Base-by-base conservation (phyloP, 2,888 invertebrate genomes). In the Tanytarsus gracilentus region DNA sequence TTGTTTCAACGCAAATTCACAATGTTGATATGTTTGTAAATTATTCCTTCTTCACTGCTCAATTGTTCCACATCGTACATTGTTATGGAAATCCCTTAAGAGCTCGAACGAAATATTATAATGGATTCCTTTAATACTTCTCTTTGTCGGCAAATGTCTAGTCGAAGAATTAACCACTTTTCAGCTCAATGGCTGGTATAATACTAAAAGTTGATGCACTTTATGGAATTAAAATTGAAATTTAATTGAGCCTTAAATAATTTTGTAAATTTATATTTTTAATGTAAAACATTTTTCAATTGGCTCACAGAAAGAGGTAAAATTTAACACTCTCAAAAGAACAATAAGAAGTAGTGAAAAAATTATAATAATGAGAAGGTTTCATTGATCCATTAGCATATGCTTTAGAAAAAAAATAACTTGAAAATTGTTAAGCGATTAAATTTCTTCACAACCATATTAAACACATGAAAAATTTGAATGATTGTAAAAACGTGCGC, bases 361-460 rank as follows among this genome's bases (percentile, higher is more conserved):
- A 33, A 29, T 9, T 29, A 21, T 11, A 5, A 11, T 8, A 21
- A 23, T 11, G 23, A 56, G 27, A 44, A 56, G 56, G 56, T 58
- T 58, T 29, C 48, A 58, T 58, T 58, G 30, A 58, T 58, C 58
- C 58, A 58, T 58, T 58, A 58, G 58, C 58, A 58, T 58, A 58
- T 48, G 58, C n/a, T n/a, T n/a, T n/a, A n/a, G n/a, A n/a, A n/a
- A n/a, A n/a, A n/a, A n/a, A n/a, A n/a, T n/a, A 48, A 48, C 27
- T 29, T 48, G 11, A 23, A 58, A 58, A 58, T 48, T 48, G 29
- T 58, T 18, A 58, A 58, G 23, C 48, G 58, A 58, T 58, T 58
- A 58, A 48, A 48, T 39, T 58, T 48, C 27, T 58, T 58, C 30
- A 27, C 48, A 56, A 40, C 14, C 27, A 56, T 56, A 58, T 58